Percentiles rank a stretch among this genome's conserved stretches.
Conservation (phyloP, 2,797 vertebrate genomes). For the Tympanoctomys barrerae region DNA sequence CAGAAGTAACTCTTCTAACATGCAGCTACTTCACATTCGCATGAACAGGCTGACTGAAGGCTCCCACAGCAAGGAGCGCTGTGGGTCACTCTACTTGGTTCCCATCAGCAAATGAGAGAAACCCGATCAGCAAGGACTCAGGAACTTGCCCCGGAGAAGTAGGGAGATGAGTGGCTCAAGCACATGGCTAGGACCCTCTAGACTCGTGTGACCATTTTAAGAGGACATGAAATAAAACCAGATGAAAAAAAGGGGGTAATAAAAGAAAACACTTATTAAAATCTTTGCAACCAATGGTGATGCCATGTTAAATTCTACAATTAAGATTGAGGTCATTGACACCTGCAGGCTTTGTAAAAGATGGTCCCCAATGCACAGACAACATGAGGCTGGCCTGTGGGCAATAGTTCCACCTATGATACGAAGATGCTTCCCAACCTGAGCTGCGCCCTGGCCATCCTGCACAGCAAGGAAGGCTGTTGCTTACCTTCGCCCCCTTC, state of each 20-base stretch:
- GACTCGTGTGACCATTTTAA: neutral
- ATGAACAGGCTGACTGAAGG: neutral
- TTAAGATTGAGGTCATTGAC: neutral
- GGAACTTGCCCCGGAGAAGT: rapidly evolving
- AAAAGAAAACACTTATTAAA: neutral
- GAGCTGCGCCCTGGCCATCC: too few species aligned
- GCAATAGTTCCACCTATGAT: neutral
- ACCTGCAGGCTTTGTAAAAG: neutral
- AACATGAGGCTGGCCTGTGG: neutral
- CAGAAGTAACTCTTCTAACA: neutral
- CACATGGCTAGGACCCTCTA: neutral
- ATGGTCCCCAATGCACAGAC: neutral
- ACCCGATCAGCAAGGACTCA: neutral
- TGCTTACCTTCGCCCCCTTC: constrained; percentile 93
- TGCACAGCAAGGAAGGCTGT: neutral
- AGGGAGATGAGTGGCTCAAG: neutral
- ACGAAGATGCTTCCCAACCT: neutral
- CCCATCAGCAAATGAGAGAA: neutral
- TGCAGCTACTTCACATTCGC: neutral
- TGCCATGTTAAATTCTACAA: neutral
- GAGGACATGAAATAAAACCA: neutral
- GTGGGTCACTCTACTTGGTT: neutral
- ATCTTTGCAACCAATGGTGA: neutral
- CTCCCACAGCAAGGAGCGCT: neutral
- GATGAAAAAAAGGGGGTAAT: rapidly evolving